phyloP scores from a whole-genome alignment of 2,113 vertebrate genomes.

The Ictalurus punctatus region DNA sequence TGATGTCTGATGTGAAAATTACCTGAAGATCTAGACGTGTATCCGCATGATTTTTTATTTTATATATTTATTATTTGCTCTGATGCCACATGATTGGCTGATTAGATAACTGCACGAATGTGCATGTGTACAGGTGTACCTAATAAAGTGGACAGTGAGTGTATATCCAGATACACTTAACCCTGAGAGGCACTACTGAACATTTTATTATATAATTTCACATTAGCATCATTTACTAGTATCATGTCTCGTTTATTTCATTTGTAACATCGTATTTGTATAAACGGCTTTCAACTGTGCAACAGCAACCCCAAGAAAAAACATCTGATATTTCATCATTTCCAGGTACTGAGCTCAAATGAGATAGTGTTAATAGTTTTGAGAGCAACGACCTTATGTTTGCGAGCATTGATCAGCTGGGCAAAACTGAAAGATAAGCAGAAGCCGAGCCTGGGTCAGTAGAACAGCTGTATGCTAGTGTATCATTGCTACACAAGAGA shows the following conservation, averaged over 20 bases:
- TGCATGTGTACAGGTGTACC: not conserved
- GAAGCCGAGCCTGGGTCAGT: conserved; percentile 23
- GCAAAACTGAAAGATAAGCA: conserved; percentile 4
- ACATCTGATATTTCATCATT: not conserved
- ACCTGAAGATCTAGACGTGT: not conserved
- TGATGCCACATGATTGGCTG: not conserved
- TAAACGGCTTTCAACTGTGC: not conserved
- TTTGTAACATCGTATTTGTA: not conserved
- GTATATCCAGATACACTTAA: not conserved
- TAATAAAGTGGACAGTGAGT: not conserved
- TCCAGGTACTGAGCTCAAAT: not conserved
- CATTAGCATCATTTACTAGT: not conserved
- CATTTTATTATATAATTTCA: not conserved
- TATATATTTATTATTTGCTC: not conserved
- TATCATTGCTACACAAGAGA: conserved; percentile 6
- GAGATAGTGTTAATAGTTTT: not conserved
- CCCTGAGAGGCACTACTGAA: not conserved
- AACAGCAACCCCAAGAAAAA: not conserved
- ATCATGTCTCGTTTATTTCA: not conserved
- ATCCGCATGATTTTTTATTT: not conserved
- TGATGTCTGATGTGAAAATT: not conserved
- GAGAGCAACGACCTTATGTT: conserved; percentile 2
- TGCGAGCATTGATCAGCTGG: not conserved
- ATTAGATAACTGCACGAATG: not conserved
- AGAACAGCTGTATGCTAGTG: not conserved